Evolutionary conservation across 2,888 invertebrate species (phyloP).

Genomic region (Harmothoe impar): DNA sequence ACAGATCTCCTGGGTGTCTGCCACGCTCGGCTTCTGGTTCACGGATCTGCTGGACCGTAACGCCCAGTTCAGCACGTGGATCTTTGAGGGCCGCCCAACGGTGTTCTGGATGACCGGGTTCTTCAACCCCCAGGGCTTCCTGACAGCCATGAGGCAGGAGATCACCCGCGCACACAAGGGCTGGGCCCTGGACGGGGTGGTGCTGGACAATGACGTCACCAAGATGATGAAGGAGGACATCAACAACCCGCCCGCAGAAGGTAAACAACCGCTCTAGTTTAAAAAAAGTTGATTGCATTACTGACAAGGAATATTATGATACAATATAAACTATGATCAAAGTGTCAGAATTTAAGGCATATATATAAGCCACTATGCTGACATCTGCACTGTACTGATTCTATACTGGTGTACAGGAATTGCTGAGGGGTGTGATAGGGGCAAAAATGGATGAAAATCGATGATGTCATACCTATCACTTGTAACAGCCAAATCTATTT

Average conservation of each 20-base stretch:
- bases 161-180: slow-evolving; percentile 84
- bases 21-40: slow-evolving; percentile 99
- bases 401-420: too few species aligned
- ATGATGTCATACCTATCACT: too few species aligned
- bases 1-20: slow-evolving; percentile 98
- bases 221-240: slow-evolving; percentile 84
- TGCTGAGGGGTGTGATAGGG: too few species aligned
- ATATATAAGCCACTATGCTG: too few species aligned
- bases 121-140: slow-evolving; percentile 92
- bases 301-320: not conserved
- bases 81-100: slow-evolving; percentile 89
- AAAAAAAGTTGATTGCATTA: too few species aligned
- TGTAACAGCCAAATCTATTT: too few species aligned
- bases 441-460: too few species aligned
- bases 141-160: slow-evolving; percentile 84
- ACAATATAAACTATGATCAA: too few species aligned
- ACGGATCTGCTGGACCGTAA: slow-evolving; percentile 96
- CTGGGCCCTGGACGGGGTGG: slow-evolving; percentile 83
- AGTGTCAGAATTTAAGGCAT: too few species aligned
- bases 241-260: slow-evolving; percentile 94
- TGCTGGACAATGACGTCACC: slow-evolving; percentile 83
- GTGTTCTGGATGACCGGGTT: slow-evolving; percentile 99
- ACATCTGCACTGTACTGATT: too few species aligned
- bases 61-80: slow-evolving; percentile 93
- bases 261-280: slow-evolving; percentile 74